Evolutionary conservation across 2,797 vertebrate genomes (phyloP), one percentile per base, ranked within the genome.

Genomic region (Chelon auratus): DNA sequence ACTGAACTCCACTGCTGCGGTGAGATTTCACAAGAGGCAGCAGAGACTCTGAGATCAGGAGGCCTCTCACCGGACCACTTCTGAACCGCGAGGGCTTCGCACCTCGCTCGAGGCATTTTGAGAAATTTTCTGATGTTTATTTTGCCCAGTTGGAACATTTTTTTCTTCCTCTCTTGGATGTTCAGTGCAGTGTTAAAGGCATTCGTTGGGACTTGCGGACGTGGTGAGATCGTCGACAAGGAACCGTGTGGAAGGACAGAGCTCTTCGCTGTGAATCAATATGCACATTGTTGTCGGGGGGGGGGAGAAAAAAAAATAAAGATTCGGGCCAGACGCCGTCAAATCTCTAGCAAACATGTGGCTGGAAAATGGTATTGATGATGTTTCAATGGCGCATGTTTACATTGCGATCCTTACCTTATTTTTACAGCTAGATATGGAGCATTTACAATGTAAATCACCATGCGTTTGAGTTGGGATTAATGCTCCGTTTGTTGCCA

Each of bases 111-210:
- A 81, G 45, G 47, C 45, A 42, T 77, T 74, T 70, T 61, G 52
- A 63, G 42, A 73, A 61, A 69, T 40, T 39, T 52, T 50, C 40
- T 66, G 33, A 48, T 18, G 10, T 78, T 77, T 59, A 42, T 73
- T 72, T 68, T 68, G 58, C 78, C 70, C 18, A 3, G 9, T 65
- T 62, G 30, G 22, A 67, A 8, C 9, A 30, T 45, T 57, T 56
- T 57, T 45, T 59, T 17, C 56, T 61, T 36, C 33, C 45, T 73
- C 64, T 67, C 24, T 61, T 70, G 72, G 68, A 72, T 75, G 75
- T 89, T 75, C 22, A 63, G 62, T 72, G 53, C 78, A 78, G 72
- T 87, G 70, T 87, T 87, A 62, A 64, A 77, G 30, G 51, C 54
- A 24, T 77, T 54, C 65, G 60, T 72, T 26, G 24, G 54, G 59